Percentiles rank a stretch among this genome's conserved stretches.
Evolutionary conservation across 2,888 invertebrate species (phyloP).

Genomic region (Xestia xanthographa): DNA sequence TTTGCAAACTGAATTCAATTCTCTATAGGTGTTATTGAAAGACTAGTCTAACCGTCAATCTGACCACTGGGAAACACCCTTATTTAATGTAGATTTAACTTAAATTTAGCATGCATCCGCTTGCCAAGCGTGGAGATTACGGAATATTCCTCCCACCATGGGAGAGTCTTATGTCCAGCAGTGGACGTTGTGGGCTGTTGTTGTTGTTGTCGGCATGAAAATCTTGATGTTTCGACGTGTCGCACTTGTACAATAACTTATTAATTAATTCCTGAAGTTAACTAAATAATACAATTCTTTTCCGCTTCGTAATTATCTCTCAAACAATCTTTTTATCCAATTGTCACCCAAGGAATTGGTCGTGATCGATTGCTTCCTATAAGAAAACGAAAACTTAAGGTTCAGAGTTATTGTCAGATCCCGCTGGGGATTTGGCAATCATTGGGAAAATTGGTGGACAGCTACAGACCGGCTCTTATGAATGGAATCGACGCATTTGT

Average conservation of each 20-base stretch:
- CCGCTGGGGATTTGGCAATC: conserved; percentile 7
- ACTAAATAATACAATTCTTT: neutral
- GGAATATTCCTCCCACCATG: no score
- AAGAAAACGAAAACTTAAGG: conserved; percentile 17
- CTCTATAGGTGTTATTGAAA: no score
- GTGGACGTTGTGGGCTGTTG: no score
- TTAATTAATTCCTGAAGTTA: neutral
- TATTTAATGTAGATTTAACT: neutral
- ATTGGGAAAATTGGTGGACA: neutral
- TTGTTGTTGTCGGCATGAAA: neutral
- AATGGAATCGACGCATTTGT: conserved; percentile 6
- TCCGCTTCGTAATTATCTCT: neutral
- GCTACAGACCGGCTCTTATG: neutral
- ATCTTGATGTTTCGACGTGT: neutral
- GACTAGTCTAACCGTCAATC: no score
- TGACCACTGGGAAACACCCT: no score
- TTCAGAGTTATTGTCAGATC: conserved; percentile 16
- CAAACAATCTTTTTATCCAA: conserved; percentile 25
- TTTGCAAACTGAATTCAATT: no score
- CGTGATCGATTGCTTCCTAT: conserved; percentile 23
- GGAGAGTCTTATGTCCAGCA: no score
- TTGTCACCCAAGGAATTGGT: conserved; percentile 18
- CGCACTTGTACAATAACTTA: neutral
- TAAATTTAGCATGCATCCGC: neutral
- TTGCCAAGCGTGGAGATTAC: no score